These are phyloP conservation scores for Semaprochilodus insignis DNA, from an alignment of 2,797 vertebrate species.

Conservation along the genomic window DNA sequence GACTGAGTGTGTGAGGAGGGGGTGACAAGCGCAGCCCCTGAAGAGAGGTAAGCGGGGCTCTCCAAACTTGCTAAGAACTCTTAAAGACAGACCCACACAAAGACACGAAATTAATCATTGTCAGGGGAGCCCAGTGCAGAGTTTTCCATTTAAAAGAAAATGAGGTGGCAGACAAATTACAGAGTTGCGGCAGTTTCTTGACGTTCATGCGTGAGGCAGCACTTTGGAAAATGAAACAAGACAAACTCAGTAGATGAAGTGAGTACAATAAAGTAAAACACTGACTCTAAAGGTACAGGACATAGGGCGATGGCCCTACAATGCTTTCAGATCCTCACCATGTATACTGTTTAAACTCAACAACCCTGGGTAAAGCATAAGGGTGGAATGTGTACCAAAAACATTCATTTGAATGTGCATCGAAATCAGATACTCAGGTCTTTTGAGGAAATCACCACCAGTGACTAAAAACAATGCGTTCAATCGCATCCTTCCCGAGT, in stretches of 20 bases:
- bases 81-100: conserved; percentile 46
- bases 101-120: conserved; percentile 61
- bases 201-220: conserved; percentile 17
- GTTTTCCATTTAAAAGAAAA: conserved; percentile 55
- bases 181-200: conserved; percentile 35
- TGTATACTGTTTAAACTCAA: too few species aligned
- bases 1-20: neutral
- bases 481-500: too few species aligned
- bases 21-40: neutral
- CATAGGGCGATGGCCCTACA: neutral
- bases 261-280: conserved; percentile 3
- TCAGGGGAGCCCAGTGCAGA: conserved; percentile 40
- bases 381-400: too few species aligned
- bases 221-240: conserved; percentile 33
- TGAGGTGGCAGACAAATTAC: conserved; percentile 50
- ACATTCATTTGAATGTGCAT: too few species aligned
- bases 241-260: neutral
- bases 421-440: too few species aligned
- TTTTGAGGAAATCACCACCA: too few species aligned
- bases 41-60: conserved; percentile 28
- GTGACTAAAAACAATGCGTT: too few species aligned
- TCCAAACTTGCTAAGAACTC: conserved; percentile 54
- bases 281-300: neutral
- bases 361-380: too few species aligned
- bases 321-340: too few species aligned